phyloP scores from a whole-genome alignment of 2,888 invertebrate species.

The Heliconius erato region DNA sequence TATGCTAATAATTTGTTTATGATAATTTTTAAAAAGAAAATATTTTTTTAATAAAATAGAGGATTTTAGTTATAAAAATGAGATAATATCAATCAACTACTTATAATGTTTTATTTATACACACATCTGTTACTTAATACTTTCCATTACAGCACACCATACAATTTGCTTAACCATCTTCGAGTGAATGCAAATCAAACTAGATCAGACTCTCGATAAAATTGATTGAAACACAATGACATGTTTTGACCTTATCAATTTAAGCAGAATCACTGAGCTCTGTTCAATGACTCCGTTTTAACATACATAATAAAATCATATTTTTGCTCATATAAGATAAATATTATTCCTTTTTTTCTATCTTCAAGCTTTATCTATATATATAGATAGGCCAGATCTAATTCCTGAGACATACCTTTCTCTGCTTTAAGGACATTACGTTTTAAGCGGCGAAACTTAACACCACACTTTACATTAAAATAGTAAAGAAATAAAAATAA shows the following conservation, averaged over 20 bases:
- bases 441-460: not conserved
- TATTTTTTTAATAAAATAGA: too few relatives aligned
- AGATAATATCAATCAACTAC: not conserved
- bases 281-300: constrained; percentile 20
- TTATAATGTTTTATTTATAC: not conserved
- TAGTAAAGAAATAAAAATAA: not conserved
- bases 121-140: constrained; percentile 1
- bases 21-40: too few relatives aligned
- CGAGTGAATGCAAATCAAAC: constrained; percentile 26
- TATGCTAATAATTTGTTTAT: too few relatives aligned
- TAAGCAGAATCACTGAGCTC: constrained; percentile 13
- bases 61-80: not conserved
- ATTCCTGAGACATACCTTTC: too few relatives aligned
- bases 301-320: constrained; percentile 7
- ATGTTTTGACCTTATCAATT: constrained; percentile 30
- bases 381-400: too few relatives aligned
- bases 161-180: constrained; percentile 18
- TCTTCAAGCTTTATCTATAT: not conserved
- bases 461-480: not conserved
- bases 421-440: too few relatives aligned
- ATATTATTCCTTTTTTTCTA: not conserved
- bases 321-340: not conserved
- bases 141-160: constrained; percentile 7
- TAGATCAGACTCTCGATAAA: constrained; percentile 25
- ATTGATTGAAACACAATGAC: constrained; percentile 30